Evolutionary conservation across 2,888 invertebrate species (phyloP).

Genomic region (Agrochola lychnidis): DNA sequence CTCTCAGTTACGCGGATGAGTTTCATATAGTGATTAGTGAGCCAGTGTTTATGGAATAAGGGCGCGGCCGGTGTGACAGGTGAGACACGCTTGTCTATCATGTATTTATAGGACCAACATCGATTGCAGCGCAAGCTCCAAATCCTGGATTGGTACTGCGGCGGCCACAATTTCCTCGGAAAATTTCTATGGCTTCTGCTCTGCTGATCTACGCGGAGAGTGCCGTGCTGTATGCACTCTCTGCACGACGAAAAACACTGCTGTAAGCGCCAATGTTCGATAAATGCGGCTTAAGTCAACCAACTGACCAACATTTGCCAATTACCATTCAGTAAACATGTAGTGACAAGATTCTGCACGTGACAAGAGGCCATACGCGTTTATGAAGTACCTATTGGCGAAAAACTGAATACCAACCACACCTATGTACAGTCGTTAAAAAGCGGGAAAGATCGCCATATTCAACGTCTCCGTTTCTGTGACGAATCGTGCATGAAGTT

Average conservation of each 20-base stretch:
- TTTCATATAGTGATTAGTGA: slow-evolving; percentile 10
- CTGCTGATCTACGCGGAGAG: neutral
- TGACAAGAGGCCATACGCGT: neutral
- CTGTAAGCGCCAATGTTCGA: slow-evolving; percentile 3
- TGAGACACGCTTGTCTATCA: neutral
- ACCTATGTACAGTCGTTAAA: slow-evolving; percentile 26
- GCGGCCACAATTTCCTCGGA: neutral
- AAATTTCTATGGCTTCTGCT: neutral
- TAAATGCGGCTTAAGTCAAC: neutral
- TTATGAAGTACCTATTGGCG: neutral
- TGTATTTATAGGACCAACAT: slow-evolving; percentile 17
- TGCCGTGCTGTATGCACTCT: neutral
- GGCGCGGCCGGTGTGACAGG: slow-evolving; percentile 7
- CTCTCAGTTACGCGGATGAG: neutral
- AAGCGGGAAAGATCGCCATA: neutral
- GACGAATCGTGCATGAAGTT: slow-evolving; percentile 15
- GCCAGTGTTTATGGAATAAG: slow-evolving; percentile 24
- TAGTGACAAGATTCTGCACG: neutral
- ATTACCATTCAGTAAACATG: slow-evolving; percentile 1
- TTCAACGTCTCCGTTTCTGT: neutral
- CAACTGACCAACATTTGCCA: neutral
- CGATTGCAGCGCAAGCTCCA: neutral
- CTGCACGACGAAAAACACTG: slow-evolving; percentile 2
- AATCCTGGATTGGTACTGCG: neutral
- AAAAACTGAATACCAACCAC: slow-evolving; percentile 11